Percentiles rank a stretch among this genome's conserved stretches.
Evolutionary conservation across 1,140 invertebrate genomes (phyloP).

Genomic region (Chrysopa pallens): DNA sequence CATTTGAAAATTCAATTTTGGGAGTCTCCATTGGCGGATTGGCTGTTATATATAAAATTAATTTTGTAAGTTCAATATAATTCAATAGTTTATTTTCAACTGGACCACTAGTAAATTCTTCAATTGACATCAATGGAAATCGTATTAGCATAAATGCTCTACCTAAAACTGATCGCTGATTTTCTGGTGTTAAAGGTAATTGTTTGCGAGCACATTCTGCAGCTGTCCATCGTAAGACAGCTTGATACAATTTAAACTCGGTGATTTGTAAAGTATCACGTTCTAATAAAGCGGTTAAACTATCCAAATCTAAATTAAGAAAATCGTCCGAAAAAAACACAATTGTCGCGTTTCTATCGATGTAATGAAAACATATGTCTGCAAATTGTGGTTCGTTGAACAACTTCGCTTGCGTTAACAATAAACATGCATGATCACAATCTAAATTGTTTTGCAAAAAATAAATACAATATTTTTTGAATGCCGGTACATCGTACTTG

Average conservation of each 20-base stretch:
- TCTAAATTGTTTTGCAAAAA: slow-evolving; percentile 64
- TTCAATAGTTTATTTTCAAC: slow-evolving; percentile 62
- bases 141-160: slow-evolving; percentile 52
- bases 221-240: slow-evolving; percentile 56
- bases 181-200: slow-evolving; percentile 43
- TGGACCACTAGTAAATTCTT: slow-evolving; percentile 69
- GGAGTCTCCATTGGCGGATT: too few species aligned
- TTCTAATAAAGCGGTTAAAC: slow-evolving; percentile 59
- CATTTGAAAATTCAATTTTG: slow-evolving; percentile 52
- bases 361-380: slow-evolving; percentile 63
- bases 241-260: slow-evolving; percentile 67
- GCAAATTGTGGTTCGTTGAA: slow-evolving; percentile 70
- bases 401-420: slow-evolving; percentile 58
- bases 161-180: slow-evolving; percentile 50
- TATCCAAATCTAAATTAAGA: slow-evolving; percentile 71
- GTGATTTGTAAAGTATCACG: slow-evolving; percentile 66
- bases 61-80: slow-evolving; percentile 52
- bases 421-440: slow-evolving; percentile 68
- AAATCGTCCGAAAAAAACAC: slow-evolving; percentile 72
- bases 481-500: slow-evolving; percentile 67
- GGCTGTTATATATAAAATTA: slow-evolving; percentile 70
- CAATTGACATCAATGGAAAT: slow-evolving; percentile 74
- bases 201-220: slow-evolving; percentile 54
- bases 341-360: slow-evolving; percentile 71
- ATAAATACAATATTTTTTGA: slow-evolving; percentile 72